These are phyloP conservation scores for Columba livia DNA, from an alignment of 2,113 vertebrate species.

Conservation along the genomic window DNA sequence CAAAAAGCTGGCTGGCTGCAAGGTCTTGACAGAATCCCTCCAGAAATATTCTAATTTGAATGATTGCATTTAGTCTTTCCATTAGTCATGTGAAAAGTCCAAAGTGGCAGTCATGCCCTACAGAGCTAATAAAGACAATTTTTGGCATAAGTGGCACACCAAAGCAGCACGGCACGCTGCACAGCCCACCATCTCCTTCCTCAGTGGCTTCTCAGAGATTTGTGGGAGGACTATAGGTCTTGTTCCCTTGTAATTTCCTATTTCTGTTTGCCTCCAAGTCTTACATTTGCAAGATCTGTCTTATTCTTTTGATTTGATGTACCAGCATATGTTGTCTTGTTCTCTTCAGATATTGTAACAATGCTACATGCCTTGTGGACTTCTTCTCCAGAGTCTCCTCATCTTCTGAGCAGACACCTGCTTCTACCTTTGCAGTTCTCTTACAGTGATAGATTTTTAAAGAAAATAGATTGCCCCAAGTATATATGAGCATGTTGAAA, in stretches of 20 bases:
- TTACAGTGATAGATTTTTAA: background rate
- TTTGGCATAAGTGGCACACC: background rate
- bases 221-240: background rate
- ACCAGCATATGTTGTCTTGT: background rate
- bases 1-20: background rate
- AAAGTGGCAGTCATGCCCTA: background rate
- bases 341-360: background rate
- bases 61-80: background rate
- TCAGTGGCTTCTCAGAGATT: background rate
- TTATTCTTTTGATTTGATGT: background rate
- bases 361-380: fast-evolving
- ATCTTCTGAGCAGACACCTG: background rate
- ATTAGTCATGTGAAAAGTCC: background rate
- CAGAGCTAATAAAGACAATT: background rate
- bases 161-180: fast-evolving
- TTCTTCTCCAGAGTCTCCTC: background rate
- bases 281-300: background rate
- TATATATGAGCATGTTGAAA: background rate
- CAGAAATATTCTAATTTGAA: background rate
- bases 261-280: background rate
- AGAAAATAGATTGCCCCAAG: background rate
- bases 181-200: background rate
- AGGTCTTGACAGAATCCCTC: background rate
- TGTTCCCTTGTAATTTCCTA: background rate
- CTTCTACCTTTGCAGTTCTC: background rate